These are phyloP conservation scores for Aplochiton taeniatus DNA, from an alignment of 2,797 vertebrate genomes.

Conservation along the genomic window DNA sequence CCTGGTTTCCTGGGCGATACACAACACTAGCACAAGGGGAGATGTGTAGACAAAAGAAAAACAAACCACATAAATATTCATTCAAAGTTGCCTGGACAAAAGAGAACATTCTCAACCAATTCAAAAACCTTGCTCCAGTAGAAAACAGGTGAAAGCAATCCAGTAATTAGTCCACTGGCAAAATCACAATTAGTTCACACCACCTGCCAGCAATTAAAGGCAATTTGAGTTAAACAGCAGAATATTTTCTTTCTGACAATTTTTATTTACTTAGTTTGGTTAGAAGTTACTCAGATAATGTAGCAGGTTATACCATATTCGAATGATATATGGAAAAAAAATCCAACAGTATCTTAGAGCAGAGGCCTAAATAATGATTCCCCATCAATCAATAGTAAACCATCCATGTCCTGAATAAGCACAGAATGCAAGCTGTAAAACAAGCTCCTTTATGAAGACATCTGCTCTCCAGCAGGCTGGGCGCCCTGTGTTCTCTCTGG, in stretches of 20 bases:
- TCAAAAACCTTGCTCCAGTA: background rate
- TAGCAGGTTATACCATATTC: background rate
- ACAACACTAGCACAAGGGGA: slow-evolving; percentile 26
- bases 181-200: slow-evolving; percentile 20
- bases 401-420: slow-evolving; percentile 34
- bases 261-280: background rate
- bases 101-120: background rate
- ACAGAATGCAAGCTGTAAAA: slow-evolving; percentile 38
- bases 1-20: slow-evolving; percentile 32
- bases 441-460: slow-evolving; percentile 54
- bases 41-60: too few relatives aligned
- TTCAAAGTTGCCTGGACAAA: slow-evolving; percentile 2
- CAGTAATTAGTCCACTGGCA: slow-evolving; percentile 16
- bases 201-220: slow-evolving; percentile 54
- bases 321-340: background rate
- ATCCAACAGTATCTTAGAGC: too few relatives aligned
- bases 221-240: slow-evolving; percentile 6
- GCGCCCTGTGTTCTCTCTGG: slow-evolving; percentile 15
- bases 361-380: background rate
- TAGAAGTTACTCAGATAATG: background rate
- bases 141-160: slow-evolving; percentile 39
- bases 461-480: slow-evolving; percentile 48
- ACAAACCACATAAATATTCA: background rate
- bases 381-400: too few relatives aligned
- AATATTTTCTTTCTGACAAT: background rate